Percentiles rank a stretch among this genome's conserved stretches.
These are phyloP conservation scores for Sarotherodon lohbergeri DNA, from an alignment of 2,113 vertebrate species.

Conservation along the genomic window DNA sequence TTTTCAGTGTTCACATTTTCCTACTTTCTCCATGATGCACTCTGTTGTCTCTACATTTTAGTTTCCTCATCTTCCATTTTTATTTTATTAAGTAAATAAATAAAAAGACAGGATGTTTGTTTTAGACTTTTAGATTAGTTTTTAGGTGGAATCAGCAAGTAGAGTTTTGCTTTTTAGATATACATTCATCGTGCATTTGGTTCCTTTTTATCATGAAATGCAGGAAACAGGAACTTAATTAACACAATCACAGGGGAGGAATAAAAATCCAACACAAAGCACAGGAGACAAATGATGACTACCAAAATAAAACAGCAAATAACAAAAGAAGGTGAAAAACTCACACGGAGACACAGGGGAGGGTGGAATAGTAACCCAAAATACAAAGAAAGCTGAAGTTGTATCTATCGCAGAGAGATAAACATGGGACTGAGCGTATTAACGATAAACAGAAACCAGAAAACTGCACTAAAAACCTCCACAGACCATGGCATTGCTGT, in stretches of 20 bases:
- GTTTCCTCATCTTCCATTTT: background rate
- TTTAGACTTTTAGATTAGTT: background rate
- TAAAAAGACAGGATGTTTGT: background rate
- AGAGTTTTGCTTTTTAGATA: accelerated
- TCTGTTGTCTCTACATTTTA: background rate
- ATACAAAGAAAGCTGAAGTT: background rate
- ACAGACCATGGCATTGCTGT: background rate
- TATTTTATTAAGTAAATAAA: background rate
- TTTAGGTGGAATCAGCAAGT: background rate
- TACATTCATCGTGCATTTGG: background rate
- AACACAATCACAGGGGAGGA: background rate
- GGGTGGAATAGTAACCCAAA: background rate
- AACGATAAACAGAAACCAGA: background rate
- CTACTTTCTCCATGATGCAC: accelerated
- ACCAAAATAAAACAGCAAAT: background rate
- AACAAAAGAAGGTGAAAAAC: background rate
- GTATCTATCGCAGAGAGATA: background rate
- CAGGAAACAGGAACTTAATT: background rate
- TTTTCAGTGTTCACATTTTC: background rate
- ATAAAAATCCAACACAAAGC: background rate
- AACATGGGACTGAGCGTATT: background rate
- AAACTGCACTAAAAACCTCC: background rate
- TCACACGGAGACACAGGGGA: background rate
- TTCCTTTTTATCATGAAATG: background rate
- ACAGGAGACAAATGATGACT: background rate